These are phyloP conservation scores for Acanthis flammea DNA, from an alignment of 2,797 vertebrate genomes.

Conservation along the genomic window DNA sequence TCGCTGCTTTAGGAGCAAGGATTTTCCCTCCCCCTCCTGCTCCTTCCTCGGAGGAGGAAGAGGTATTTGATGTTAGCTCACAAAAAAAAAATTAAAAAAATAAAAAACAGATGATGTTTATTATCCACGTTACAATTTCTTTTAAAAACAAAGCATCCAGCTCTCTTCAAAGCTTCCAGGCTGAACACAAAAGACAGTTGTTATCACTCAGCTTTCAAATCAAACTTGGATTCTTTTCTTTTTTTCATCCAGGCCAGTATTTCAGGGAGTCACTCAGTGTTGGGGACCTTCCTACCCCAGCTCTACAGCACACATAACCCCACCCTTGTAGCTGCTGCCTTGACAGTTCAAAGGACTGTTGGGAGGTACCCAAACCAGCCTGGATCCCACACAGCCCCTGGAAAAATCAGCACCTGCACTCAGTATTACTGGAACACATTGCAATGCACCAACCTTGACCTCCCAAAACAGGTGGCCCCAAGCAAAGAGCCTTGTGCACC, in stretches of 20 bases:
- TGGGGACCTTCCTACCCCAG: neutral
- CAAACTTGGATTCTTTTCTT: neutral
- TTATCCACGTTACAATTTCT: slow-evolving; percentile 26
- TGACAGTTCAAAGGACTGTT: neutral
- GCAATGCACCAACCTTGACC: neutral
- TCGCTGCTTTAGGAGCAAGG: slow-evolving; percentile 56
- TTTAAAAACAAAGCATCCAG: slow-evolving; percentile 27
- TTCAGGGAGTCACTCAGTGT: neutral
- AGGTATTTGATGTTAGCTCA: slow-evolving; percentile 46
- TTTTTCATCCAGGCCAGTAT: neutral
- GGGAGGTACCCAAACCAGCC: neutral
- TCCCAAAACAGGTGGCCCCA: neutral
- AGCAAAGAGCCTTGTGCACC: neutral
- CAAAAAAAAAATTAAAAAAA: neutral
- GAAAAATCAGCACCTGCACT: neutral
- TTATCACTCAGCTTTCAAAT: slow-evolving; percentile 2
- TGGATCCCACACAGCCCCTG: neutral
- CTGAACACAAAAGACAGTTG: slow-evolving; percentile 1
- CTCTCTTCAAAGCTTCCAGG: slow-evolving; percentile 29
- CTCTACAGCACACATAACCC: neutral
- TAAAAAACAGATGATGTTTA: neutral
- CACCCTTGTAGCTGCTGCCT: neutral
- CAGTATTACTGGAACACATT: neutral
- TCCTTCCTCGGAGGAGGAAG: slow-evolving; percentile 34
- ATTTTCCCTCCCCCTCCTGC: neutral